Conservation (phyloP, 2,113 vertebrate genomes). For the Plestiodon gilberti region DNA sequence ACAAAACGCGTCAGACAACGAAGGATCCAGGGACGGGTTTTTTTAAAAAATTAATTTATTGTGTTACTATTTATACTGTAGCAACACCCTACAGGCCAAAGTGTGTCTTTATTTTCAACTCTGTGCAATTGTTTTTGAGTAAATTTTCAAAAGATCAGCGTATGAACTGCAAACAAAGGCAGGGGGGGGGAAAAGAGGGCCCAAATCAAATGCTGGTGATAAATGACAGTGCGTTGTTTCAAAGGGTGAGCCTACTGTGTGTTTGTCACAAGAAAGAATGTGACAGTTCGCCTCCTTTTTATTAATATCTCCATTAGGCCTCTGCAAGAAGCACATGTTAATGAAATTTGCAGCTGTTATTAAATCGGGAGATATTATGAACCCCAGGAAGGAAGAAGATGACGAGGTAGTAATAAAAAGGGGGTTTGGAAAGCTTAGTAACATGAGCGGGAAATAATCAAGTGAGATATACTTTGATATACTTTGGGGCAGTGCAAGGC, state of each 20-base stretch:
- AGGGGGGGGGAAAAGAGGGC: background rate
- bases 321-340: slow-evolving; percentile 22
- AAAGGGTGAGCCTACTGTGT: background rate
- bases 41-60: background rate
- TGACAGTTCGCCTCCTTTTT: slow-evolving; percentile 5
- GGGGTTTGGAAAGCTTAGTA: slow-evolving; percentile 10
- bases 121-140: background rate
- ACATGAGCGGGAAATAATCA: background rate
- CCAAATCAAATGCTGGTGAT: slow-evolving; percentile 16
- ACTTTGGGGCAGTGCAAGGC: background rate
- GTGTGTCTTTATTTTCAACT: background rate
- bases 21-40: background rate
- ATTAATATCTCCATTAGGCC: slow-evolving; percentile 26
- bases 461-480: slow-evolving; percentile 6
- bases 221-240: slow-evolving; percentile 38
- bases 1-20: background rate
- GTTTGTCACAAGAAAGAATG: accelerated
- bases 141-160: background rate
- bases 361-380: slow-evolving; percentile 21
- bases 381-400: slow-evolving; percentile 14
- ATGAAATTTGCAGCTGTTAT: slow-evolving; percentile 29
- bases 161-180: slow-evolving; percentile 17
- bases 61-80: background rate
- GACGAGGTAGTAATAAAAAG: slow-evolving; percentile 23
- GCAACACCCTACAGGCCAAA: background rate